These are phyloP conservation scores for Nannospalax galili DNA, from an alignment of 2,113 vertebrate species.

Conservation along the genomic window DNA sequence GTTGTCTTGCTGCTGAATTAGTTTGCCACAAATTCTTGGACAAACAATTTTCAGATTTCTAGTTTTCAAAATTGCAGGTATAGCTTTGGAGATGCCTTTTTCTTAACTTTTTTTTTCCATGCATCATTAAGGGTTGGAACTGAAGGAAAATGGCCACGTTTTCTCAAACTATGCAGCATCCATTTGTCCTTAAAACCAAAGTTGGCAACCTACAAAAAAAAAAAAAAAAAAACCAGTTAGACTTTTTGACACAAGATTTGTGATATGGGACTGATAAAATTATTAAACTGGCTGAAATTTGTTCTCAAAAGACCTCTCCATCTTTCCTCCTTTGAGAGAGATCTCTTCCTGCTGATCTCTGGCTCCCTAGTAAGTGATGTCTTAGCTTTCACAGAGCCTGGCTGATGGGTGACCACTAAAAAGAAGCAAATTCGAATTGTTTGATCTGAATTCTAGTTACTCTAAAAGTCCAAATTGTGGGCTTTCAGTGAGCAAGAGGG, in stretches of 20 bases:
- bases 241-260: background rate
- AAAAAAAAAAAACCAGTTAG: background rate
- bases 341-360: background rate
- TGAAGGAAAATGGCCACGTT: background rate
- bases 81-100: background rate
- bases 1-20: background rate
- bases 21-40: background rate
- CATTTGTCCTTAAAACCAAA: background rate
- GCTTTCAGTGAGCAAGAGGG: background rate
- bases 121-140: background rate
- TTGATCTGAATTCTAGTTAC: background rate
- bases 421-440: background rate
- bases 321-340: background rate
- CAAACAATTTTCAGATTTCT: background rate
- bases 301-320: background rate
- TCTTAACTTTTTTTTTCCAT: background rate
- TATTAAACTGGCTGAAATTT: background rate
- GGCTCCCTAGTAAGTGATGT: background rate
- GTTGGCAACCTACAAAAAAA: background rate
- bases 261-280: background rate
- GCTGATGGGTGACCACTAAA: background rate
- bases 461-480: background rate
- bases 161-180: background rate
- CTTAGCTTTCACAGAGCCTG: background rate
- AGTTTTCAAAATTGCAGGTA: background rate